phyloP scores from a whole-genome alignment of 2,113 vertebrate species.

The Hypomesus transpacificus region DNA sequence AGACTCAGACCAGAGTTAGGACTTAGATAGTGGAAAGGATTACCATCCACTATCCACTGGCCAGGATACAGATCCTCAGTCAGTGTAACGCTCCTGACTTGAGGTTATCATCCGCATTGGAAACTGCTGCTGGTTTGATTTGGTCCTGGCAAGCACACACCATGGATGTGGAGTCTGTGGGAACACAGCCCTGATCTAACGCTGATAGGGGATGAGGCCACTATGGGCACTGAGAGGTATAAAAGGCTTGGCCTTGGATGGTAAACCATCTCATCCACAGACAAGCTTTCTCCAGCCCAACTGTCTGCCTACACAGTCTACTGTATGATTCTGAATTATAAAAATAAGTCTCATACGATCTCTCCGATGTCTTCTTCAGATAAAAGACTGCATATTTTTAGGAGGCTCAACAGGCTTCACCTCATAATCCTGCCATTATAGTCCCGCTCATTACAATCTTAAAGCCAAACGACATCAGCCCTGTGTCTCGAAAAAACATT shows the following conservation, averaged over 20 bases:
- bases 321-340: no score
- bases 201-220: neutral
- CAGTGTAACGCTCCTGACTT: neutral
- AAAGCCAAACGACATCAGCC: no score
- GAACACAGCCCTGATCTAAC: neutral
- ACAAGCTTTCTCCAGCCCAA: no score
- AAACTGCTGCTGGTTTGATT: neutral
- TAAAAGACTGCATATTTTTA: no score
- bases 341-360: no score
- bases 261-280: no score
- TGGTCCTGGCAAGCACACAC: neutral
- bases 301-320: no score
- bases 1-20: neutral
- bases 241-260: neutral
- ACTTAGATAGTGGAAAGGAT: conserved; percentile 7
- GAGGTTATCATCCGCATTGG: conserved; percentile 3
- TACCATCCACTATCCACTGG: conserved; percentile 1
- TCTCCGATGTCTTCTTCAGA: no score
- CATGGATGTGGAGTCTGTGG: neutral
- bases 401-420: no score
- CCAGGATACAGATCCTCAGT: conserved; percentile 6
- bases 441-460: no score
- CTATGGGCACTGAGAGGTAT: neutral
- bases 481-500: no score
- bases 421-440: no score